These are phyloP conservation scores for Hydrochoerus hydrochaeris DNA, from an alignment of 2,113 vertebrate species.

Conservation along the genomic window DNA sequence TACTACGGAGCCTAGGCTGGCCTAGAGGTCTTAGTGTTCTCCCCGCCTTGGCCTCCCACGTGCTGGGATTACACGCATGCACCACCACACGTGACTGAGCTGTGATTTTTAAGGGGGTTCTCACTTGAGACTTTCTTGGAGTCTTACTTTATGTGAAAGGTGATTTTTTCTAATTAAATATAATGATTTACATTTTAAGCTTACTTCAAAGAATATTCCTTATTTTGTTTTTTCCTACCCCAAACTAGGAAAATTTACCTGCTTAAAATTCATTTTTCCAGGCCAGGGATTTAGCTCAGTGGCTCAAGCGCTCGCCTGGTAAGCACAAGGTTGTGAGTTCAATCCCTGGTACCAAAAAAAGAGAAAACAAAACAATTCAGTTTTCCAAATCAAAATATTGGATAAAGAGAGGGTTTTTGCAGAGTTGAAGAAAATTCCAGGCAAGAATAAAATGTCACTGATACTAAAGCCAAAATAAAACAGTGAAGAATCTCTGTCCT, in stretches of 20 bases:
- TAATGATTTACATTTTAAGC: neutral
- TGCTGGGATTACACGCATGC: neutral
- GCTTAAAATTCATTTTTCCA: neutral
- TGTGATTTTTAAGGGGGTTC: neutral
- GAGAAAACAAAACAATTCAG: neutral
- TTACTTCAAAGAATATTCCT: neutral
- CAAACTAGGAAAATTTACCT: neutral
- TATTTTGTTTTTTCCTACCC: neutral
- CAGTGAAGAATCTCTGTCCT: neutral
- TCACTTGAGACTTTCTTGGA: neutral
- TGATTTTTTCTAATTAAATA: constrained; percentile 24
- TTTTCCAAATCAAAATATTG: neutral
- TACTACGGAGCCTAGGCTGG: neutral
- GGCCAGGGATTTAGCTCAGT: too few relatives aligned
- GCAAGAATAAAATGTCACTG: neutral
- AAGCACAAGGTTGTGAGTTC: too few relatives aligned
- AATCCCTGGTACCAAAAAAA: too few relatives aligned
- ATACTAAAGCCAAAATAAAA: neutral
- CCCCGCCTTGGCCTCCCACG: neutral
- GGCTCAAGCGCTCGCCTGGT: too few relatives aligned
- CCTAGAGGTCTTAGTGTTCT: neutral
- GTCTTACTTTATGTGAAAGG: neutral
- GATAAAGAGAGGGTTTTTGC: neutral
- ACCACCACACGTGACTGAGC: neutral
- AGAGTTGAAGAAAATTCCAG: constrained; percentile 15